These are phyloP conservation scores for Gymnocephalus cernua DNA, from an alignment of 2,113 vertebrate species.

Conservation along the genomic window DNA sequence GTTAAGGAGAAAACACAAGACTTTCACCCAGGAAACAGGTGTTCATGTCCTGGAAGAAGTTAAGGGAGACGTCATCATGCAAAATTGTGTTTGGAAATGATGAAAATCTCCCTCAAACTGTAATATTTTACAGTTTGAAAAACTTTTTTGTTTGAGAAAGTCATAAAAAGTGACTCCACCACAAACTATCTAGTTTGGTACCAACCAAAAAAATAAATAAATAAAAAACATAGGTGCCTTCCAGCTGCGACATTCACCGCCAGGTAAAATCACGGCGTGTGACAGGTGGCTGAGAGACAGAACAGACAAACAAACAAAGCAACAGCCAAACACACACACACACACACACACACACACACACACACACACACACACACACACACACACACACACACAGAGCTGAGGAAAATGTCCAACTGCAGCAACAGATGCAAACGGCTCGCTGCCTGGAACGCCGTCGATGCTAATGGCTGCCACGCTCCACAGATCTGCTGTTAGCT, in stretches of 20 bases:
- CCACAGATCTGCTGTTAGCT: constrained; percentile 44
- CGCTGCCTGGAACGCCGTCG: constrained; percentile 27
- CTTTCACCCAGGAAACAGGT: too few relatives aligned
- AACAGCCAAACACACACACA: constrained; percentile 25
- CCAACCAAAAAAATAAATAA: background rate
- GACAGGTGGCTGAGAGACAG: constrained; percentile 56
- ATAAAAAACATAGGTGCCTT: too few relatives aligned
- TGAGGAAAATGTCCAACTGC: constrained; percentile 29
- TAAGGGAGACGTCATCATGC: too few relatives aligned
- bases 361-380: constrained; percentile 9
- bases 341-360: constrained; percentile 4
- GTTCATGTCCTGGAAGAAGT: too few relatives aligned
- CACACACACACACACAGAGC: constrained; percentile 18
- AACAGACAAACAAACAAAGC: constrained; percentile 38
- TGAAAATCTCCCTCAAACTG: too few relatives aligned
- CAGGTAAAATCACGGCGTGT: constrained; percentile 48
- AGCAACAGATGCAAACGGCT: constrained; percentile 49
- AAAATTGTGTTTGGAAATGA: too few relatives aligned
- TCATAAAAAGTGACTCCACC: background rate
- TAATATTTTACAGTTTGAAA: too few relatives aligned
- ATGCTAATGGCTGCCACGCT: constrained; percentile 43
- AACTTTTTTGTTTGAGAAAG: background rate
- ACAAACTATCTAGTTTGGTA: background rate
- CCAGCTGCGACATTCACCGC: constrained; percentile 7
- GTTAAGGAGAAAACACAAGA: too few relatives aligned